These are phyloP conservation scores for Scomber scombrus DNA, from an alignment of 2,113 vertebrate species.

Conservation along the genomic window DNA sequence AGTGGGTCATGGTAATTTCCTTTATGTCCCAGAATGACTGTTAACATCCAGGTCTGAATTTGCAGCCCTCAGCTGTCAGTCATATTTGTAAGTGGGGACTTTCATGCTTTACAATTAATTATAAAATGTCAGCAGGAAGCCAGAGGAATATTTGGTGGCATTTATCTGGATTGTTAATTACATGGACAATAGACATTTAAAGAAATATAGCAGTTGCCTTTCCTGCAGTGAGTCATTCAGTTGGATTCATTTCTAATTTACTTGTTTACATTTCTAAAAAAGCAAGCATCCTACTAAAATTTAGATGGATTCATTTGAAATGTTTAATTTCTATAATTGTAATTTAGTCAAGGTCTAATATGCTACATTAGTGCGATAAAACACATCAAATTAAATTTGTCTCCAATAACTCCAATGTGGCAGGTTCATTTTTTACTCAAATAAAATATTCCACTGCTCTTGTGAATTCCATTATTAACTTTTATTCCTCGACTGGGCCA, in stretches of 20 bases:
- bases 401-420: neutral
- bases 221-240: no score
- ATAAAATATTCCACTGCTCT: neutral
- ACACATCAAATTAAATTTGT: neutral
- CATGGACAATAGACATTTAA: neutral
- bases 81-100: neutral
- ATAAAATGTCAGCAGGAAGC: neutral
- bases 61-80: neutral
- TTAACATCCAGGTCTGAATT: no score
- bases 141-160: neutral
- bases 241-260: no score
- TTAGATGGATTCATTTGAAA: neutral
- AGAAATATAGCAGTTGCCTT: no score
- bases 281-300: neutral
- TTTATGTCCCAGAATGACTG: no score
- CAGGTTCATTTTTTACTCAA: neutral
- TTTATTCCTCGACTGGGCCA: neutral
- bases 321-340: neutral
- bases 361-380: neutral
- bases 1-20: no score
- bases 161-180: neutral
- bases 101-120: neutral
- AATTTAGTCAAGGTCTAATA: neutral
- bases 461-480: conserved; percentile 13
- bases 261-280: no score